These are phyloP conservation scores for Criorhina ranunculi DNA, from an alignment of 2,888 invertebrate genomes.

Conservation along the genomic window DNA sequence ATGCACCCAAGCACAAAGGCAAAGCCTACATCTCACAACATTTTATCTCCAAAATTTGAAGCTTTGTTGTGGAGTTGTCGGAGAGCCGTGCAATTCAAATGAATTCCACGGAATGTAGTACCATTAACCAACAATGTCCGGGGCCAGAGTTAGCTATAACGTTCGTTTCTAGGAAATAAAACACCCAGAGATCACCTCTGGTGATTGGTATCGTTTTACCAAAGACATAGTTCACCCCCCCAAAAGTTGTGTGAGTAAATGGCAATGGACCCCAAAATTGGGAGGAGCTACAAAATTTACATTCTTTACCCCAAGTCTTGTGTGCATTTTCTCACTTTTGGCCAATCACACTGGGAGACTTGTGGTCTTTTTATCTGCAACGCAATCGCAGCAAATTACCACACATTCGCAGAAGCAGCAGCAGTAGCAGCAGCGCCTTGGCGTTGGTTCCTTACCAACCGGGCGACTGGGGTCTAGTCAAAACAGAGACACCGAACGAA, in stretches of 20 bases:
- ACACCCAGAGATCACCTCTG: slow-evolving; percentile 58
- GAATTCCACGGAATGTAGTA: slow-evolving; percentile 67
- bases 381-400: slow-evolving; percentile 63
- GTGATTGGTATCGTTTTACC: slow-evolving; percentile 66
- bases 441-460: slow-evolving; percentile 23
- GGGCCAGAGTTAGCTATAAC: slow-evolving; percentile 33
- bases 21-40: slow-evolving; percentile 21
- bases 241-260: neutral
- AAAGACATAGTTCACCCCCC: slow-evolving; percentile 17
- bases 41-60: slow-evolving; percentile 19
- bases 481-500: slow-evolving; percentile 33
- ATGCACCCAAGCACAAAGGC: slow-evolving; percentile 17
- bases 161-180: slow-evolving; percentile 63
- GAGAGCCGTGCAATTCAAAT: slow-evolving; percentile 57
- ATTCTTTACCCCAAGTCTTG: slow-evolving; percentile 15
- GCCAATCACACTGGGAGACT: slow-evolving; percentile 35
- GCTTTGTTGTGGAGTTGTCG: slow-evolving; percentile 31
- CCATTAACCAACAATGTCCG: slow-evolving; percentile 49
- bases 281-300: slow-evolving; percentile 48
- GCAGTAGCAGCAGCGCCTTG: slow-evolving; percentile 61
- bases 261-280: slow-evolving; percentile 38
- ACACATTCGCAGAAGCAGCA: slow-evolving; percentile 60
- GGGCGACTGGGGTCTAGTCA: slow-evolving; percentile 23
- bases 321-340: slow-evolving; percentile 42
- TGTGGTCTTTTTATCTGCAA: slow-evolving; percentile 50